These are phyloP conservation scores for Haemorhous mexicanus DNA, from an alignment of 2,113 vertebrate genomes.

Conservation along the genomic window DNA sequence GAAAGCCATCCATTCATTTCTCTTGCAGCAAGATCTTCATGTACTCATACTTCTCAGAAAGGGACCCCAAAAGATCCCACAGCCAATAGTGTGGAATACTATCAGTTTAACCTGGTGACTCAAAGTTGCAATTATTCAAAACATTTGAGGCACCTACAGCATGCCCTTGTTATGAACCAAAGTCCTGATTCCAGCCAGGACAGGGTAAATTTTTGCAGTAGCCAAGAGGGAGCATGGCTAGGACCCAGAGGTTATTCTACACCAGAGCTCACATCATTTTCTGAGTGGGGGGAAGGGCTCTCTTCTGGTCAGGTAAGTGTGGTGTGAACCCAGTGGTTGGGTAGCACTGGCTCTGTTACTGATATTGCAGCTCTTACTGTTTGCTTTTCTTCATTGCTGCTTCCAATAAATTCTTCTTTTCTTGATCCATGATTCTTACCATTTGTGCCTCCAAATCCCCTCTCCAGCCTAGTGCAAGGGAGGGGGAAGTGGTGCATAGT, in stretches of 20 bases:
- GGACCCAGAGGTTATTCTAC: background rate
- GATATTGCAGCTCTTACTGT: background rate
- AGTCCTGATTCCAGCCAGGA: background rate
- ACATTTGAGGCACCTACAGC: background rate
- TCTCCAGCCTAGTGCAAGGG: background rate
- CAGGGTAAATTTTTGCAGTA: background rate
- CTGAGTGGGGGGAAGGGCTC: background rate
- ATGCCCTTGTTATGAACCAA: background rate
- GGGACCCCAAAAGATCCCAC: background rate
- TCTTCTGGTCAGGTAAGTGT: background rate
- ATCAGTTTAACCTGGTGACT: background rate
- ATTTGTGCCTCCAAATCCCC: background rate
- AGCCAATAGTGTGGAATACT: background rate
- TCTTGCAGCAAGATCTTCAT: background rate
- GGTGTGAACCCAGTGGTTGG: accelerated
- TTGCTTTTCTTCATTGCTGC: background rate
- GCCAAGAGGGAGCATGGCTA: background rate
- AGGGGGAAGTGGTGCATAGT: background rate
- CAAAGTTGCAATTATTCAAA: background rate
- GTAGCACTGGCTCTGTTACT: accelerated
- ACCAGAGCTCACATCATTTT: background rate
- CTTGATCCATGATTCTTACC: background rate
- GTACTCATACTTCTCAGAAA: background rate
- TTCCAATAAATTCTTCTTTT: background rate
- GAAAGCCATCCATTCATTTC: background rate